Percentiles rank a stretch among this genome's conserved stretches.
phyloP scores from a whole-genome alignment of 2,797 vertebrate species.

The Eulemur coronatus region DNA sequence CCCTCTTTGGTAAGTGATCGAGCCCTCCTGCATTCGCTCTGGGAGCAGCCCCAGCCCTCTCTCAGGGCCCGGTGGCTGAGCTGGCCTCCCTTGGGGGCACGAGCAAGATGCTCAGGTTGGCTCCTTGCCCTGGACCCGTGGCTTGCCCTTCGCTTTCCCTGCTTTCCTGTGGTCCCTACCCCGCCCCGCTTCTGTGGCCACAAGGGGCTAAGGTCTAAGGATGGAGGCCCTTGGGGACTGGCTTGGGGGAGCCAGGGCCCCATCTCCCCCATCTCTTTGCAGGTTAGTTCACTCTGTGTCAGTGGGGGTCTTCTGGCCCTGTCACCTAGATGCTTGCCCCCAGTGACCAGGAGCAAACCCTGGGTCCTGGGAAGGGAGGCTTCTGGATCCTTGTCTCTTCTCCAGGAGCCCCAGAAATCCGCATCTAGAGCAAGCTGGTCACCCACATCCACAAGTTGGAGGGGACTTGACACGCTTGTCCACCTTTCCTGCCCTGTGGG shows the following conservation, averaged over 20 bases:
- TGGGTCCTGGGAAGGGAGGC: neutral
- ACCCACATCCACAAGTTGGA: neutral
- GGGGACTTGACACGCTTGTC: neutral
- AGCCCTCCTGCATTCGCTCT: neutral
- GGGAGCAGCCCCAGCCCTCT: neutral
- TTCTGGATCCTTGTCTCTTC: neutral
- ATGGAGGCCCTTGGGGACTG: neutral
- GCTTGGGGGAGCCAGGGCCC: neutral
- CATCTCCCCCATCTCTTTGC: neutral
- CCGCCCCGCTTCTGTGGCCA: neutral
- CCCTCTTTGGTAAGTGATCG: slow-evolving; percentile 56
- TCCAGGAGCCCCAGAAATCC: neutral
- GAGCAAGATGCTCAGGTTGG: neutral
- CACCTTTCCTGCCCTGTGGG: neutral
- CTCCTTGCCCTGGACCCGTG: neutral
- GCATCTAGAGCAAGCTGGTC: neutral
- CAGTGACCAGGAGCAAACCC: neutral
- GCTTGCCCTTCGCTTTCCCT: neutral
- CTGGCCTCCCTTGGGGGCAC: neutral
- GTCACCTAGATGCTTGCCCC: neutral
- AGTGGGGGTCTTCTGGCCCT: too few species aligned
- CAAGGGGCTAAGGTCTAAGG: neutral
- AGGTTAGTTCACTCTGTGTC: neutral
- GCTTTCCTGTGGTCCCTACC: neutral
- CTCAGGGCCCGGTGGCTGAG: neutral